Evolutionary conservation across 2,888 invertebrate species (phyloP).

Genomic region (Myopa testacea): DNA sequence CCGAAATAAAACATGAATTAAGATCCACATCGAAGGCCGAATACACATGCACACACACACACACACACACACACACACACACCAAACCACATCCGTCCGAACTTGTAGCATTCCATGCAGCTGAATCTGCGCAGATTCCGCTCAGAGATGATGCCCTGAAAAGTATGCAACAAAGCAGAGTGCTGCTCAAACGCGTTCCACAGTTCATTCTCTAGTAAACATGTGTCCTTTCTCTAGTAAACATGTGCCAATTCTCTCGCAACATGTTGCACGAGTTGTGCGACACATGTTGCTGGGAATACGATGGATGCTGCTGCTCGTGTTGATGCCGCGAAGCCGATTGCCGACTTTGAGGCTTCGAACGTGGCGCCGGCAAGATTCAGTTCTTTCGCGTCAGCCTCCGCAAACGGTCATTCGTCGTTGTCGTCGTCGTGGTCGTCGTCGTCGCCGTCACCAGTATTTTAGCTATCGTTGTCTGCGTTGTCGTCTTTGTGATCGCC

Average conservation of each 20-base stretch:
- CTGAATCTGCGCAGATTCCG: constrained; percentile 26
- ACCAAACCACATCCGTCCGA: neutral
- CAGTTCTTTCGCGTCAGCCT: constrained; percentile 61
- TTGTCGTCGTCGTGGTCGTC: neutral
- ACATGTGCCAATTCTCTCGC: neutral
- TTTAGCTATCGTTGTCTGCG: neutral
- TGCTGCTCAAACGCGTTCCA: constrained; percentile 26
- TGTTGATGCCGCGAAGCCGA: constrained; percentile 46
- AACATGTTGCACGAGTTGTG: neutral
- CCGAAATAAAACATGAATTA: constrained; percentile 28
- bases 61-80: constrained; percentile 20
- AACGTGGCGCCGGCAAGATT: constrained; percentile 49
- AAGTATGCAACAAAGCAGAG: constrained; percentile 19
- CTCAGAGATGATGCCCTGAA: constrained; percentile 29
- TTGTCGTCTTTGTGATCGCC: neutral
- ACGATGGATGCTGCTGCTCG: constrained; percentile 47
- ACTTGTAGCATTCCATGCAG: constrained; percentile 32
- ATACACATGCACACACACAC: neutral
- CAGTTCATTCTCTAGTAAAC: constrained; percentile 31
- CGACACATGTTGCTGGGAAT: constrained; percentile 2
- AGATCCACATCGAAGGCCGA: constrained; percentile 29
- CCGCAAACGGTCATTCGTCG: constrained; percentile 56
- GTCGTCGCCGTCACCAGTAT: neutral
- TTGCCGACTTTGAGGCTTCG: constrained; percentile 51
- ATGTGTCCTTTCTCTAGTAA: neutral